A percentile compares a stretch with the other conserved stretches of the same genome.
phyloP scores from a whole-genome alignment of 2,888 invertebrate genomes.

The Flexamia atlantica region DNA sequence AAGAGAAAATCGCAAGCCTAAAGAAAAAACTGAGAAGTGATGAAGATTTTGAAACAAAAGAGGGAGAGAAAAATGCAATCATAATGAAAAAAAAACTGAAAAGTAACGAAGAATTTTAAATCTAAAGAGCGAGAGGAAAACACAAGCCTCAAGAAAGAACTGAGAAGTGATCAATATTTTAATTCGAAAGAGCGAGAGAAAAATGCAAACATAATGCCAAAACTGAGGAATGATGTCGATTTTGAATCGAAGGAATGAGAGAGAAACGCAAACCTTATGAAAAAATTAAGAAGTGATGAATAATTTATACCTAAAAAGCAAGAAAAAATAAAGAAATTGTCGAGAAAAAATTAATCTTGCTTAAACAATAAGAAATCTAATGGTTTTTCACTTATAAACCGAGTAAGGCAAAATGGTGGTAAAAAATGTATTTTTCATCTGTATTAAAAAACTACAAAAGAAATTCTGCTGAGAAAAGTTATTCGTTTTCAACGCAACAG shows the following conservation, averaged over 20 bases:
- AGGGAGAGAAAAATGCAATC: neutral
- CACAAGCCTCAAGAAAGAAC: neutral
- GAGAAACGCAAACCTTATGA: no score
- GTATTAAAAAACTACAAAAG: no score
- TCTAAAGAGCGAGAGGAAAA: neutral
- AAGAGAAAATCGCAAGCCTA: neutral
- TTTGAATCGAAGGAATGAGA: no score
- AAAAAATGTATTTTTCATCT: no score
- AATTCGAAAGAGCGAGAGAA: neutral
- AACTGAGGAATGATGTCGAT: no score
- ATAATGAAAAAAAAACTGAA: neutral
- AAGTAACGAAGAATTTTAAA: neutral
- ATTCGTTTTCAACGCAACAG: no score
- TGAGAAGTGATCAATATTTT: neutral
- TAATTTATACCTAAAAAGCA: neutral
- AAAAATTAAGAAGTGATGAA: neutral
- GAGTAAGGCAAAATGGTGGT: no score
- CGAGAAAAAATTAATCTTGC: conserved; percentile 2
- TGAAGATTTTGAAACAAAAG: neutral
- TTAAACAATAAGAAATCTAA: no score
- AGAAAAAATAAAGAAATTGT: neutral
- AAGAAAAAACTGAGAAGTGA: conserved; percentile 22
- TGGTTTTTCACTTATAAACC: no score
- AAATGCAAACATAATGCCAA: neutral
- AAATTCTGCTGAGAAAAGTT: no score